Conservation (phyloP, 2,113 vertebrate genomes). For the Girardinichthys multiradiatus region DNA sequence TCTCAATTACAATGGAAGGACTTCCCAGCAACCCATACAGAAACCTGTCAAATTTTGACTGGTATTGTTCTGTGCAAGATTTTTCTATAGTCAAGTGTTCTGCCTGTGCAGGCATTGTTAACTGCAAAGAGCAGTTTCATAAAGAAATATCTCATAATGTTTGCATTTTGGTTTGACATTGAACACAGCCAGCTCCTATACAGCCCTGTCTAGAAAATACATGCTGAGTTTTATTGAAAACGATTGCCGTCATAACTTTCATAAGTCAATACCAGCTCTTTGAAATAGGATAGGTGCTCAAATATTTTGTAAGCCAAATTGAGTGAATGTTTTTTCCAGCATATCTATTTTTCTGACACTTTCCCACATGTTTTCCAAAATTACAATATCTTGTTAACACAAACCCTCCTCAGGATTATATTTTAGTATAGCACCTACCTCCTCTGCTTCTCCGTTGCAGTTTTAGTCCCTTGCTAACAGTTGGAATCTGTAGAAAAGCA, state of each 20-base stretch:
- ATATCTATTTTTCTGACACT: background rate
- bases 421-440: background rate
- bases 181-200: background rate
- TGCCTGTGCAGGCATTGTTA: background rate
- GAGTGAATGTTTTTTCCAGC: background rate
- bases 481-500: conserved; percentile 7
- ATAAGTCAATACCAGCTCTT: background rate
- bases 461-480: background rate
- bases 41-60: conserved; percentile 66
- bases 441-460: background rate
- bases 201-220: too few relatives aligned
- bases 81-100: conserved; percentile 66
- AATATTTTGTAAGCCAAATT: background rate
- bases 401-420: background rate
- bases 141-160: background rate
- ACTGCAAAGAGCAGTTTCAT: background rate
- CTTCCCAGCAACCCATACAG: conserved; percentile 47
- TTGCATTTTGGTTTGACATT: background rate
- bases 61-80: conserved; percentile 62
- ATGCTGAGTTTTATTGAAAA: background rate
- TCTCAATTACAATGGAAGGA: conserved; percentile 65
- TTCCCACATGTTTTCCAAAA: background rate
- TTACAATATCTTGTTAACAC: background rate
- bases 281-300: background rate
- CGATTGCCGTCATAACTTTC: background rate